Percentiles rank a stretch among this genome's conserved stretches.
Evolutionary conservation across 2,888 invertebrate species (phyloP).

Genomic region (Blastobasis lacticolella): DNA sequence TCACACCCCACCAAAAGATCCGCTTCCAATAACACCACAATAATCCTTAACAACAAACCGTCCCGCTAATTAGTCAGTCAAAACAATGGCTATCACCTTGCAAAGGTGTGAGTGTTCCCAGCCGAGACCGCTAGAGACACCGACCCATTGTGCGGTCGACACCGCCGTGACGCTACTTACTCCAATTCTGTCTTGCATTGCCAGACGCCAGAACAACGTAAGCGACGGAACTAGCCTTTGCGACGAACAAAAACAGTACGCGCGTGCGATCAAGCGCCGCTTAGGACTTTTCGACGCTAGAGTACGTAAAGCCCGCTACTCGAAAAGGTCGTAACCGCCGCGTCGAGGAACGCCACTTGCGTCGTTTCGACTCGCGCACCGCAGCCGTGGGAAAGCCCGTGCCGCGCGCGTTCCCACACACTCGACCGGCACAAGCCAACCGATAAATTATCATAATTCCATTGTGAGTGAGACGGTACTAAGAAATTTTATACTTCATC

Average conservation of each 20-base stretch:
- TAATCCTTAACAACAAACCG: constrained; percentile 18
- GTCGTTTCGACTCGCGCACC: constrained; percentile 43
- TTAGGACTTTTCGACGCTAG: constrained; percentile 38
- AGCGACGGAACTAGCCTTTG: constrained; percentile 32
- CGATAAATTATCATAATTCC: constrained; percentile 75
- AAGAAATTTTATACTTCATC: constrained; percentile 75
- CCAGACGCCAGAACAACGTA: constrained; percentile 54
- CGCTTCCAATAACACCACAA: background rate
- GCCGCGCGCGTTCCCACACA: constrained; percentile 75
- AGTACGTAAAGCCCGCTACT: constrained; percentile 9
- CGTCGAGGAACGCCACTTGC: constrained; percentile 22
- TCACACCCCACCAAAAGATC: too few species aligned
- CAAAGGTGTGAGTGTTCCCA: constrained; percentile 66
- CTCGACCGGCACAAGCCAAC: constrained; percentile 73
- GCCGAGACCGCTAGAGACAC: constrained; percentile 60
- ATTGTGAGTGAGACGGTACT: constrained; percentile 74
- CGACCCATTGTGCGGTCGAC: constrained; percentile 69
- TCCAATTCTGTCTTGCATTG: constrained; percentile 63
- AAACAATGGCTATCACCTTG: constrained; percentile 64
- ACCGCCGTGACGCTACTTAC: constrained; percentile 73
- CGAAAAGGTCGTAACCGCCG: constrained; percentile 46
- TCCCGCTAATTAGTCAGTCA: constrained; percentile 59
- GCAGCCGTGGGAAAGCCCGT: constrained; percentile 71
- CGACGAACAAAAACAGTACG: constrained; percentile 27
- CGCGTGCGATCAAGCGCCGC: constrained; percentile 23